Evolutionary conservation across 2,888 invertebrate genomes (phyloP), one percentile per base, ranked within the genome.

Genomic region (Mythimna impura): DNA sequence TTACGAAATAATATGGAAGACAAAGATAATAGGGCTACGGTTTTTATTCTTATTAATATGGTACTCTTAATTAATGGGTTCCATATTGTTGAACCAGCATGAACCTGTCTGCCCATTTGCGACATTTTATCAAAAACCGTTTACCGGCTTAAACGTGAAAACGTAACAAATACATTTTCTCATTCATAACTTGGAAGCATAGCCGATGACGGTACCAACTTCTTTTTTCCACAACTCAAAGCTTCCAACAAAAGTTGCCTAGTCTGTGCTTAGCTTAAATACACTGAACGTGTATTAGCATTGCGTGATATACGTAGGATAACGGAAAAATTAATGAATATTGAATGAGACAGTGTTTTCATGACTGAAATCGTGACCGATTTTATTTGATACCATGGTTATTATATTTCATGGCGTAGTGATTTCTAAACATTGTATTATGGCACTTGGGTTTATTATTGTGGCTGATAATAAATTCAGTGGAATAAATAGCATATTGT

Each of bases 321-420:
- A 73, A 80, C 34, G n/a, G 34, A 63, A 74, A 74, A 52, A 66
- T 22, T 17, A 4, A 74, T 80, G 68, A 80, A 80, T 80, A 80
- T 80, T 80, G 68, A 52, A 83, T 80, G 81, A 80, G 20, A 4
- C 14, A 8, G 40, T 43, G 55, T 54, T 73, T 73, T 73, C 76
- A 73, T 83, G 66, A 57, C 20, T 50, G 20, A n/a, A 57, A 50
- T 80, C 75, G 76, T 80, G 84, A 69, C 76, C 65, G 58, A 66
- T 78, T 69, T 72, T 7, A 58, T 73, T 76, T 60, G 47, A 81
- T 66, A 76, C 22, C 1, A 60, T 65, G 40, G 30, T 36, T 17
- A 73, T 80, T 40, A 40, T 50, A 34, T 36, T 52, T 30, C 12
- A 66, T 58, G 20, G 14, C 14, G 50, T 61, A 81, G 77, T 67